Conservation (phyloP, 2,888 invertebrate species). For the Diplazon laetatorius region DNA sequence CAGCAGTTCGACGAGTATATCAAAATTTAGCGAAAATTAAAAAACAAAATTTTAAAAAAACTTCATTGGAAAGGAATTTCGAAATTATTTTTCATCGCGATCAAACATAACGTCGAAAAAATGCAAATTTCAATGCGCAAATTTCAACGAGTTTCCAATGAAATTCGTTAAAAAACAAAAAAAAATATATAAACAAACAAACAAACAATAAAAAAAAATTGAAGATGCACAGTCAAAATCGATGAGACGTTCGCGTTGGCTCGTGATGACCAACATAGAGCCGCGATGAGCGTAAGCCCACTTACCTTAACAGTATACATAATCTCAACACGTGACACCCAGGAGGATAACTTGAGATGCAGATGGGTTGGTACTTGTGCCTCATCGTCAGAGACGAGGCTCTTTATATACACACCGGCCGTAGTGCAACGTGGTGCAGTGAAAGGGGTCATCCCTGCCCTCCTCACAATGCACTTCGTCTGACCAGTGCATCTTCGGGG, state of each 20-base stretch:
- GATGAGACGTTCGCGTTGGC: conserved; percentile 4
- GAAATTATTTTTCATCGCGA: no score
- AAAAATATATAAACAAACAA: no score
- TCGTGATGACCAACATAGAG: background rate
- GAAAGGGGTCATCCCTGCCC: conserved; percentile 83
- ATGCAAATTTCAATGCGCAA: background rate
- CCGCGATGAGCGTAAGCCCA: conserved; percentile 33
- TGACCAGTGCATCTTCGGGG: conserved; percentile 78
- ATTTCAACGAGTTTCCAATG: no score
- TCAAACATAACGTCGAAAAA: no score
- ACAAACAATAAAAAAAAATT: background rate
- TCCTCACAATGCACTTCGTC: conserved; percentile 80
- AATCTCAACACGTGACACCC: conserved; percentile 72
- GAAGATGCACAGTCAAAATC: conserved; percentile 4
- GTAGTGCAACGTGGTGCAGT: conserved; percentile 80
- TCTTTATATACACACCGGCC: conserved; percentile 81
- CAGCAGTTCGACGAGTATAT: no score
- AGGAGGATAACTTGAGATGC: conserved; percentile 77
- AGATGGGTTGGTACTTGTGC: conserved; percentile 81
- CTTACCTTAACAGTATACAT: conserved; percentile 81
- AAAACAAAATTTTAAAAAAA: no score
- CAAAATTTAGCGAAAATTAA: no score
- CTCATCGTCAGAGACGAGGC: conserved; percentile 80
- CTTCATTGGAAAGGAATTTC: no score
- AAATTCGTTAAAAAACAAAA: no score